phyloP scores from a whole-genome alignment of 92 coral and sea anemone species.

The Desmophyllum pertusum region DNA sequence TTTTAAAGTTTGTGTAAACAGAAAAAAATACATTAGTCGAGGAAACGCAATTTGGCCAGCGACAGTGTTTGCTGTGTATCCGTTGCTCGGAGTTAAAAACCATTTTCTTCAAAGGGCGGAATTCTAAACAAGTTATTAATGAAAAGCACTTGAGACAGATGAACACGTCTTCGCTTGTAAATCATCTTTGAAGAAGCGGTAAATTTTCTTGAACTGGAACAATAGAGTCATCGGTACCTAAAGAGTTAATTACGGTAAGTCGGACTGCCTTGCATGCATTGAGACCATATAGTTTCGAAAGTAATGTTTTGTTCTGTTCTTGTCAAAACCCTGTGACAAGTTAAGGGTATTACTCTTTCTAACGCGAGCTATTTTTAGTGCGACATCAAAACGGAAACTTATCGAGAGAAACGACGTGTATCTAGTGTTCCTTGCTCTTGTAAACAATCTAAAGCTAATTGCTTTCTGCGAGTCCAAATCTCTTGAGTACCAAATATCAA shows the following conservation, averaged over 20 bases:
- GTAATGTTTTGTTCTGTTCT: not conserved
- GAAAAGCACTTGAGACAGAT: constrained; percentile 11
- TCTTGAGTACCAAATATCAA: not conserved
- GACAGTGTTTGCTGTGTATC: not conserved
- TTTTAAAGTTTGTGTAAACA: constrained; percentile 4
- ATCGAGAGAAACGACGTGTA: not conserved
- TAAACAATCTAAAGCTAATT: constrained; percentile 7
- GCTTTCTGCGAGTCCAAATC: not conserved
- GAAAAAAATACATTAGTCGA: not conserved
- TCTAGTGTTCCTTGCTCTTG: not conserved
- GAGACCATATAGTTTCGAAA: not conserved
- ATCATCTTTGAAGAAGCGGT: not conserved
- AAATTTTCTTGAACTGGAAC: not conserved
- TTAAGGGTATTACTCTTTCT: not conserved
- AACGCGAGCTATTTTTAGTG: not conserved
- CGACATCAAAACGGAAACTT: not conserved
- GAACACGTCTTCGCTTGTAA: not conserved
- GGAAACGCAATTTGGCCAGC: constrained; percentile 7
- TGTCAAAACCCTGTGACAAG: not conserved
- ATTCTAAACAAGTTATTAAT: constrained; percentile 4
- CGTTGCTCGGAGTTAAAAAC: not conserved
- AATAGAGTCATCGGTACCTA: not conserved
- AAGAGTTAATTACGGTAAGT: constrained; percentile 4
- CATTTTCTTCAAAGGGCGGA: constrained; percentile 11
- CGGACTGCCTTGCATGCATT: not conserved